phyloP scores from a whole-genome alignment of 2,797 vertebrate species.

The Eospalax fontanierii region DNA sequence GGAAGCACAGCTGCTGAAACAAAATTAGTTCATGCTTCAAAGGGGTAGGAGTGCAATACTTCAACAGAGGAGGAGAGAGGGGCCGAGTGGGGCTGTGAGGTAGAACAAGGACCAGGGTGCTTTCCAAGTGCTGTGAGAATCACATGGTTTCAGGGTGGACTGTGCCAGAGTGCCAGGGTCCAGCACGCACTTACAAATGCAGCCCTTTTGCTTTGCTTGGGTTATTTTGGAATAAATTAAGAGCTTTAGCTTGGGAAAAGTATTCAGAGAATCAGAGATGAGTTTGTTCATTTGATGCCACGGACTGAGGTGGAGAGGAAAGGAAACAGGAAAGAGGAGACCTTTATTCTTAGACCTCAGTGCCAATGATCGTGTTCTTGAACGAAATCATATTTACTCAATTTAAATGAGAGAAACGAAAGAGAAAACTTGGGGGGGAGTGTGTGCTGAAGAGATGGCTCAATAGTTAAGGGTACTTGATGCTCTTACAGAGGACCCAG shows the following conservation, averaged over 20 bases:
- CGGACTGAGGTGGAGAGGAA: not conserved
- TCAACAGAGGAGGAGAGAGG: not conserved
- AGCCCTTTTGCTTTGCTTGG: not conserved
- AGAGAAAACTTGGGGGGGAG: not conserved
- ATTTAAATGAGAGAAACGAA: constrained; percentile 8
- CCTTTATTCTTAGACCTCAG: not conserved
- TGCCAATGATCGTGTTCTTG: constrained; percentile 22
- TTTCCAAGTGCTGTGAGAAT: not conserved
- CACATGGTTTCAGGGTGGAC: not conserved
- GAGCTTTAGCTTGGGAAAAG: not conserved
- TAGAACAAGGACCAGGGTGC: not conserved
- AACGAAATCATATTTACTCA: constrained; percentile 9
- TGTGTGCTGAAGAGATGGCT: not conserved
- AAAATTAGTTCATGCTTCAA: constrained; percentile 3
- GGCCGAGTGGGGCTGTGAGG: not conserved
- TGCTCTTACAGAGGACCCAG: no score
- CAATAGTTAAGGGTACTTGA: not conserved
- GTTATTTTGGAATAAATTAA: constrained; percentile 20
- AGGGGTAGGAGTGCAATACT: not conserved
- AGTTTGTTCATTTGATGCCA: not conserved
- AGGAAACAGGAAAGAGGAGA: not conserved
- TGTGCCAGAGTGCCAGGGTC: not conserved
- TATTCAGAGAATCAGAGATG: not conserved
- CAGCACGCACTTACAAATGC: not conserved
- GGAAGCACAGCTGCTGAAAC: not conserved